Conservation (phyloP, 2,888 invertebrate species). For the Epistrophella euchroma region DNA sequence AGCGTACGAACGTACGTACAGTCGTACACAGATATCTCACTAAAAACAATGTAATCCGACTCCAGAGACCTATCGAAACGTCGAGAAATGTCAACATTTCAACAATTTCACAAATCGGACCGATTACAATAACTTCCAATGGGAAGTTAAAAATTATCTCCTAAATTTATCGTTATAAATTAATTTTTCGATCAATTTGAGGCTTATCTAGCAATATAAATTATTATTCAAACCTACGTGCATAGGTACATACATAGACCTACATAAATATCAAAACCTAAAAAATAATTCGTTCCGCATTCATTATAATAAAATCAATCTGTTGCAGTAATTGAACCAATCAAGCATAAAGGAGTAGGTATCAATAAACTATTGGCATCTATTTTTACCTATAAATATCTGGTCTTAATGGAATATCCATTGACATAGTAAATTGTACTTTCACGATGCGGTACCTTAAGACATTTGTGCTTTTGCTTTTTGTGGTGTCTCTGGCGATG, state of each 20-base stretch:
- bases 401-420: neutral
- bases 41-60: too few species aligned
- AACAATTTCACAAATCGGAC: too few species aligned
- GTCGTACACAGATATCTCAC: too few species aligned
- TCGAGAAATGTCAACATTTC: too few species aligned
- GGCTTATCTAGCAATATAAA: neutral
- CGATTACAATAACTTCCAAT: too few species aligned
- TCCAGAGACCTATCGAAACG: too few species aligned
- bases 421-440: constrained; percentile 39
- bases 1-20: too few species aligned
- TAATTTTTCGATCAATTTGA: neutral
- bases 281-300: constrained; percentile 56
- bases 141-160: too few species aligned
- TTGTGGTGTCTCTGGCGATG: constrained; percentile 79
- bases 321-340: constrained; percentile 37
- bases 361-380: constrained; percentile 17
- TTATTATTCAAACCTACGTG: neutral
- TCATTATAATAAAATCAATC: constrained; percentile 31
- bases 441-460: constrained; percentile 77
- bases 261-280: neutral
- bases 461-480: constrained; percentile 77
- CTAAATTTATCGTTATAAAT: neutral
- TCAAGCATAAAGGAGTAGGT: constrained; percentile 51
- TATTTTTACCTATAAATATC: constrained; percentile 48
- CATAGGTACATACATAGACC: too few species aligned